Evolutionary conservation across 2,888 invertebrate genomes (phyloP).

Genomic region (Ctena decussata): DNA sequence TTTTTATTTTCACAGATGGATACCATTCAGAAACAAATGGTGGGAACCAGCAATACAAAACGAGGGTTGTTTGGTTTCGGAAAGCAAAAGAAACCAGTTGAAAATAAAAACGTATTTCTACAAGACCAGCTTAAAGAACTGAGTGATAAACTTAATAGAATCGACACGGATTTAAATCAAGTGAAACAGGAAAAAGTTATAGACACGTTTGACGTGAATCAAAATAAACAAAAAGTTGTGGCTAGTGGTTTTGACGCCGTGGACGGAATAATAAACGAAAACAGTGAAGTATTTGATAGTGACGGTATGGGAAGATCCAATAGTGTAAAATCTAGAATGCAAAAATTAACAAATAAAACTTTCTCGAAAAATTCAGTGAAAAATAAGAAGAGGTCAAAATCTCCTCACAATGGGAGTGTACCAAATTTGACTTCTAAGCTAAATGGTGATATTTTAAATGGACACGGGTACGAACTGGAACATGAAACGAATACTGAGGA

Average conservation of each 20-base stretch:
- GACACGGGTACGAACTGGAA: constrained; percentile 17
- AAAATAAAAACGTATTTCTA: constrained; percentile 68
- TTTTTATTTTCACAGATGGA: constrained; percentile 75
- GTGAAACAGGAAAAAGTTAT: constrained; percentile 48
- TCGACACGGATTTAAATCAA: constrained; percentile 70
- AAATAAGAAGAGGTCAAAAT: constrained; percentile 44
- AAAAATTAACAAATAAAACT: constrained; percentile 76
- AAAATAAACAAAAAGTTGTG: constrained; percentile 52
- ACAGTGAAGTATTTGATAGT: constrained; percentile 9
- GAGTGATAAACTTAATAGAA: constrained; percentile 68
- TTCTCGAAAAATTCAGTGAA: constrained; percentile 71
- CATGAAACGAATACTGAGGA: constrained; percentile 35
- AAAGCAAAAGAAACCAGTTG: constrained; percentile 70
- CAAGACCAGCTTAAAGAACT: constrained; percentile 74
- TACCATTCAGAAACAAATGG: constrained; percentile 76
- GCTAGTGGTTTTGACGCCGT: background rate
- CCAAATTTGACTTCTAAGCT: constrained; percentile 35
- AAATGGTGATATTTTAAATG: constrained; percentile 48
- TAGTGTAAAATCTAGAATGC: constrained; percentile 74
- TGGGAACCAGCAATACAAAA: constrained; percentile 49
- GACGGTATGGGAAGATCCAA: constrained; percentile 40
- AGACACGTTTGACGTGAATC: constrained; percentile 65
- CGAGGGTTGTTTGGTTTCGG: constrained; percentile 75
- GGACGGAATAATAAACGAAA: background rate
- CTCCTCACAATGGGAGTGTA: constrained; percentile 32